Conservation (phyloP, 2,113 vertebrate species). For the Copsychus sechellarum region DNA sequence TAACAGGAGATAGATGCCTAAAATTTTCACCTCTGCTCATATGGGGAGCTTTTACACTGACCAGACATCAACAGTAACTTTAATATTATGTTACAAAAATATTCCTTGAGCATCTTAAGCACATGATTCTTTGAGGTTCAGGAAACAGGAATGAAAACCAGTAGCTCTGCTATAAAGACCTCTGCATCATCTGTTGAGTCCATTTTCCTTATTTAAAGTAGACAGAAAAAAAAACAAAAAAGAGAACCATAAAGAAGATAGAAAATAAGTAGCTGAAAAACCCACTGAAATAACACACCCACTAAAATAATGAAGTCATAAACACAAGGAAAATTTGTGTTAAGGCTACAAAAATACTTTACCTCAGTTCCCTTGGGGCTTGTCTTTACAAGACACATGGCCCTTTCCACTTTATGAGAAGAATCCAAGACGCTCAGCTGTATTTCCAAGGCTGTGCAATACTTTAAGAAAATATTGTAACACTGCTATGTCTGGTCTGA, state of each 20-base stretch:
- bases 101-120: neutral
- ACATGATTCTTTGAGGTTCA: neutral
- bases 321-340: slow-evolving; percentile 68
- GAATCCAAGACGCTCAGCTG: slow-evolving; percentile 49
- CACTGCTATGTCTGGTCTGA: neutral
- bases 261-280: slow-evolving; percentile 66
- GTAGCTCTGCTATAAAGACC: slow-evolving; percentile 36
- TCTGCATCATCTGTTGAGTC: slow-evolving; percentile 49
- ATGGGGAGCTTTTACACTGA: neutral
- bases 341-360: slow-evolving; percentile 71
- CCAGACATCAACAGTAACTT: neutral
- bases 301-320: slow-evolving; percentile 65
- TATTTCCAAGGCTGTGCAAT: slow-evolving; percentile 48
- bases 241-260: slow-evolving; percentile 41
- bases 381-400: slow-evolving; percentile 68
- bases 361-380: slow-evolving; percentile 57
- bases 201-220: slow-evolving; percentile 50
- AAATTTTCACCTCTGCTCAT: neutral
- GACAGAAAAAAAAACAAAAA: neutral
- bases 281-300: slow-evolving; percentile 60
- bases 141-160: slow-evolving; percentile 30
- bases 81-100: neutral
- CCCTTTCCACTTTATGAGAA: slow-evolving; percentile 50
- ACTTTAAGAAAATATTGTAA: slow-evolving; percentile 48
- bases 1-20: neutral